A percentile compares a stretch with the other conserved stretches of the same genome.
phyloP scores from a whole-genome alignment of 1,140 invertebrate genomes.

The Neelides sp. region DNA sequence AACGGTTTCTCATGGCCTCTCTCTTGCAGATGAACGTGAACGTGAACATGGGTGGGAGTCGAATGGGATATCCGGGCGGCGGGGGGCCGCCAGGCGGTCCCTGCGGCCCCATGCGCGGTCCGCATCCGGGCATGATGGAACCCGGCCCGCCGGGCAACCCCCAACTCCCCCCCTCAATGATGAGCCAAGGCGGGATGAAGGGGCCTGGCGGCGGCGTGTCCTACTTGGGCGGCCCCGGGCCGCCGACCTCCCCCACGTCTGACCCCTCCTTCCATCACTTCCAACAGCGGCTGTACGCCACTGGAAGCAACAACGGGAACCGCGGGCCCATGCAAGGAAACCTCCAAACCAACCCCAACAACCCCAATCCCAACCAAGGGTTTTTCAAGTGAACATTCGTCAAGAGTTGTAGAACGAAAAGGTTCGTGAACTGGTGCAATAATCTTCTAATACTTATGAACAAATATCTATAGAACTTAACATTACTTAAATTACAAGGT shows the following conservation, averaged over 20 bases:
- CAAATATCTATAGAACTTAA: slow-evolving; percentile 3
- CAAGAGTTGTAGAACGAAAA: slow-evolving; percentile 5
- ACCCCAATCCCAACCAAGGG: slow-evolving; percentile 28
- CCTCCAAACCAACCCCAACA: slow-evolving; percentile 23
- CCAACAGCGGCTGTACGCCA: slow-evolving; percentile 85
- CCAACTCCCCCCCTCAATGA: slow-evolving; percentile 22
- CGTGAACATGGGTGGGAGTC: slow-evolving; percentile 36
- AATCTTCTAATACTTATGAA: slow-evolving; percentile 18
- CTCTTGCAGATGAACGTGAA: slow-evolving; percentile 34
- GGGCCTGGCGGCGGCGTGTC: slow-evolving; percentile 38
- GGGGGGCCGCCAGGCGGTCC: slow-evolving; percentile 30
- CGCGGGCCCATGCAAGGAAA: slow-evolving; percentile 30
- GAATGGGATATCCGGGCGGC: slow-evolving; percentile 34
- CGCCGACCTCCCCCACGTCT: slow-evolving; percentile 76
- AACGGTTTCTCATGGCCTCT: background rate
- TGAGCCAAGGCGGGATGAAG: slow-evolving; percentile 31
- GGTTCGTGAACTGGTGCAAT: slow-evolving; percentile 32
- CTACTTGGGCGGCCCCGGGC: slow-evolving; percentile 35
- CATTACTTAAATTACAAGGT: background rate
- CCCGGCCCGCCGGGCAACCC: slow-evolving; percentile 11
- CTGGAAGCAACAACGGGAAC: slow-evolving; percentile 33
- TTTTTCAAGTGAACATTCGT: slow-evolving; percentile 29
- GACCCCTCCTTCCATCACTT: slow-evolving; percentile 90
- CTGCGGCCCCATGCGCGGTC: slow-evolving; percentile 7
- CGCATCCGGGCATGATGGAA: slow-evolving; percentile 17